Evolutionary conservation across 2,797 vertebrate genomes (phyloP), one percentile per base, ranked within the genome.

Genomic region (Potorous gilbertii): DNA sequence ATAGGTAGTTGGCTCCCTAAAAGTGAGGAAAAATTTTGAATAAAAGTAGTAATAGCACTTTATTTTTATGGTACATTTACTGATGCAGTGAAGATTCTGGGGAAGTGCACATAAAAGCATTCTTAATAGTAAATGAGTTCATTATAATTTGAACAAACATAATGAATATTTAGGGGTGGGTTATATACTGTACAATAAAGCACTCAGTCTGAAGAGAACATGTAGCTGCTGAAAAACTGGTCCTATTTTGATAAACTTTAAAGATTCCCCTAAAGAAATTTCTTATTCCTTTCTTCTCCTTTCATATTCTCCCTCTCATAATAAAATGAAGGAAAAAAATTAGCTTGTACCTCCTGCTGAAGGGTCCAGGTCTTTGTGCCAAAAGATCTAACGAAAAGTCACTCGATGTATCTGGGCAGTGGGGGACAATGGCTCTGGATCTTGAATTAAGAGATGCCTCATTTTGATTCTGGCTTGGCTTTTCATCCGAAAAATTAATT

Each of bases 121-220:
- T 34, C 94, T 94, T 95, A 95, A 55, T 94, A 52, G 40, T 95
- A 96, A 96, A 91, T 92, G 95, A 56, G 56, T 94, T 97, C 2
- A 56, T 94, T 97, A 55, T 66, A 66, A 91, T 34, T 46, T 55
- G 90, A 56, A 96, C 56, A 95, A 50, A 95, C 95, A 0, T 40
- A 91, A 93, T 90, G 95, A 91, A 54, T 1, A 90, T 54, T 90
- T 94, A n/a, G 56, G 8, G 56, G 4, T 50, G 9, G 0, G 56
- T 0, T 93, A 89, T 95, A 93, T 46, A 28, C 90, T 27, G 0
- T 95, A 95, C n/a, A n/a, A 93, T 0, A 55, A 95, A 93, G 56
- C 24, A 54, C 54, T 16, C 46, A 31, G 50, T 0, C 8, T 56
- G 55, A 62, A 93, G 81, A 24, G 94, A 97, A 92, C 91, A 91